phyloP scores from a whole-genome alignment of 2,888 invertebrate species.

The Allolobophora icterica region DNA sequence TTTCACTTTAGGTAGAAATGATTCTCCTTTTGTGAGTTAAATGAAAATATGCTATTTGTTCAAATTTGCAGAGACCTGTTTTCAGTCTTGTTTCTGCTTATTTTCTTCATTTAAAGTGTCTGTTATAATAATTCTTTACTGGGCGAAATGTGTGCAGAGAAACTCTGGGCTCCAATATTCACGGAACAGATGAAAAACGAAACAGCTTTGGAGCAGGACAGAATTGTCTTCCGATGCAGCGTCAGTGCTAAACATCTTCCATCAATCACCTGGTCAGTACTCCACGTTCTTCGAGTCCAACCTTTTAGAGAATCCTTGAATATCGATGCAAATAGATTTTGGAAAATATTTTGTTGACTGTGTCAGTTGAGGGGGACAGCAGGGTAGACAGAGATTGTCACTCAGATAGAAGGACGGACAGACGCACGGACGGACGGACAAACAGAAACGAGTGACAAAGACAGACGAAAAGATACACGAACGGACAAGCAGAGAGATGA shows the following conservation, averaged over 20 bases:
- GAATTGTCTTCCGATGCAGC: not conserved
- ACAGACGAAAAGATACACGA: not conserved
- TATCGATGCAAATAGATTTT: not conserved
- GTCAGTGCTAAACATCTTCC: slow-evolving; percentile 21
- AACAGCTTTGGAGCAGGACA: not conserved
- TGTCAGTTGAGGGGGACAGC: not conserved
- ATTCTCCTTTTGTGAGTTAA: no score
- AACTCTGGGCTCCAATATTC: slow-evolving; percentile 23
- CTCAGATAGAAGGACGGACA: not conserved
- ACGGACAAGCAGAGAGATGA: no score
- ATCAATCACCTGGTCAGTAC: slow-evolving; percentile 15
- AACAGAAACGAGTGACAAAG: not conserved
- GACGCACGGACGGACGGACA: not conserved
- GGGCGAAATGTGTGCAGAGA: not conserved
- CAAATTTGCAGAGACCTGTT: no score
- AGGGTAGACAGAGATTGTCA: not conserved
- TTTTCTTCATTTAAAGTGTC: no score
- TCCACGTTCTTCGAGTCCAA: not conserved
- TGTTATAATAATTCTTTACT: no score
- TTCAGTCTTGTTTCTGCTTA: no score
- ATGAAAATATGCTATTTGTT: no score
- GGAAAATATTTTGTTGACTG: no score
- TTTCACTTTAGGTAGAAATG: no score
- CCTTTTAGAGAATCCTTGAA: no score
- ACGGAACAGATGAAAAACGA: not conserved